phyloP scores from a whole-genome alignment of 1,140 invertebrate genomes.

The Capitella teleta region DNA sequence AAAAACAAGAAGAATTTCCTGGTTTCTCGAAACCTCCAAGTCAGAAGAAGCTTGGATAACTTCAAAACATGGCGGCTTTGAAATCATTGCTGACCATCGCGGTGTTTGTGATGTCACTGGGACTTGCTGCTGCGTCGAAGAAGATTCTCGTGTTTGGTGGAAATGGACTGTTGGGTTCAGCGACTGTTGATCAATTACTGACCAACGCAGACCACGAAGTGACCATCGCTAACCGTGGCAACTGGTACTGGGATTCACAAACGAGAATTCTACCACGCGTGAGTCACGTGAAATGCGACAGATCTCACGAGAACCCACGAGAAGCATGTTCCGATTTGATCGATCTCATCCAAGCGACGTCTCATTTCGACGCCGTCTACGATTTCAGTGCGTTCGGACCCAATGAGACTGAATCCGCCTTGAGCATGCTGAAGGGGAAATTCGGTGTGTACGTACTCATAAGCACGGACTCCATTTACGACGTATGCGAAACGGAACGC shows the following conservation, averaged over 20 bases:
- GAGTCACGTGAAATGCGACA: constrained; percentile 36
- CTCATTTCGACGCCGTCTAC: constrained; percentile 38
- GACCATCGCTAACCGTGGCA: constrained; percentile 40
- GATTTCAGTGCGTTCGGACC: constrained; percentile 45
- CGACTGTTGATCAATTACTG: constrained; percentile 32
- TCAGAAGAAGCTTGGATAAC: too few relatives aligned
- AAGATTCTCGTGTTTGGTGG: constrained; percentile 46
- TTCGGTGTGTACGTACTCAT: constrained; percentile 43
- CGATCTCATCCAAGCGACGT: constrained; percentile 17
- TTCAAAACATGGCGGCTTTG: too few relatives aligned
- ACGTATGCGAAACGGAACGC: constrained; percentile 39
- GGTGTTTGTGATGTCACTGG: too few relatives aligned
- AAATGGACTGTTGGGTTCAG: constrained; percentile 44
- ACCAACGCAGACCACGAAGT: constrained; percentile 23
- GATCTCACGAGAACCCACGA: constrained; percentile 31
- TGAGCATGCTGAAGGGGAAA: constrained; percentile 29
- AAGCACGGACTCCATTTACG: constrained; percentile 46
- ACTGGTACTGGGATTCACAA: constrained; percentile 45
- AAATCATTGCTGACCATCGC: too few relatives aligned
- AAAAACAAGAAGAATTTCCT: too few relatives aligned
- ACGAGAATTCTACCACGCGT: constrained; percentile 36
- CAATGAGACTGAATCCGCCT: constrained; percentile 29
- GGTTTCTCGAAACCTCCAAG: too few relatives aligned
- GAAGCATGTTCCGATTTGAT: constrained; percentile 31
- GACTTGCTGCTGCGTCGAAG: too few relatives aligned